These are phyloP conservation scores for Holothuria scabra DNA, from an alignment of 53 echinoderm and acorn worm genomes.

Conservation along the genomic window DNA sequence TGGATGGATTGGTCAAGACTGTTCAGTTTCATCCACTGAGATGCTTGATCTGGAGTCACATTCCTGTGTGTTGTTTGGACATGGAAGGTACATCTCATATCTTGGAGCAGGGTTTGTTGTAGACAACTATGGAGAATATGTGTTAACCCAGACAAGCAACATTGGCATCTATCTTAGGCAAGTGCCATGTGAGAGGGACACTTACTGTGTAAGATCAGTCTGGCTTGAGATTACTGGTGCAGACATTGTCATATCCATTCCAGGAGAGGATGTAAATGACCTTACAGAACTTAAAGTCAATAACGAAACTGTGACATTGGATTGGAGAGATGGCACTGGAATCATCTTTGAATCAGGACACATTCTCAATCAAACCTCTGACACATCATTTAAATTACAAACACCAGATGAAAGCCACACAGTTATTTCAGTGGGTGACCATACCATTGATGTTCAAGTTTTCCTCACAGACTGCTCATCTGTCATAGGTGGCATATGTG, in stretches of 20 bases:
- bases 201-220: slow-evolving; percentile 64
- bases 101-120: slow-evolving; percentile 74
- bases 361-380: slow-evolving; percentile 57
- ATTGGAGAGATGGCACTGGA: slow-evolving; percentile 24
- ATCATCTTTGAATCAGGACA: slow-evolving; percentile 59
- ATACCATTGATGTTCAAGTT: slow-evolving; percentile 58
- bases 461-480: slow-evolving; percentile 8
- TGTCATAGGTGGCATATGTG: slow-evolving; percentile 75
- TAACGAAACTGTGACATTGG: slow-evolving; percentile 26
- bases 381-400: slow-evolving; percentile 46
- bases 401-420: slow-evolving; percentile 53
- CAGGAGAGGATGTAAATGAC: slow-evolving; percentile 36
- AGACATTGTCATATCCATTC: slow-evolving; percentile 44
- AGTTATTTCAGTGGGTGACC: slow-evolving; percentile 46
- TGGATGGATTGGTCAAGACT: slow-evolving; percentile 78
- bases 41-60: slow-evolving; percentile 39
- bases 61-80: slow-evolving; percentile 74
- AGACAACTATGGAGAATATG: slow-evolving; percentile 76
- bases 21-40: slow-evolving; percentile 54
- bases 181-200: slow-evolving; percentile 74
- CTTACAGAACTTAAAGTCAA: slow-evolving; percentile 50
- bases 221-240: slow-evolving; percentile 62
- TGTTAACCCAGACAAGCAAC: slow-evolving; percentile 48
- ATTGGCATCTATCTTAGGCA: slow-evolving; percentile 66
- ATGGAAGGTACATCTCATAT: slow-evolving; percentile 75